phyloP scores from a whole-genome alignment of 1,140 invertebrate genomes.

The Temnothorax nylanderi region DNA sequence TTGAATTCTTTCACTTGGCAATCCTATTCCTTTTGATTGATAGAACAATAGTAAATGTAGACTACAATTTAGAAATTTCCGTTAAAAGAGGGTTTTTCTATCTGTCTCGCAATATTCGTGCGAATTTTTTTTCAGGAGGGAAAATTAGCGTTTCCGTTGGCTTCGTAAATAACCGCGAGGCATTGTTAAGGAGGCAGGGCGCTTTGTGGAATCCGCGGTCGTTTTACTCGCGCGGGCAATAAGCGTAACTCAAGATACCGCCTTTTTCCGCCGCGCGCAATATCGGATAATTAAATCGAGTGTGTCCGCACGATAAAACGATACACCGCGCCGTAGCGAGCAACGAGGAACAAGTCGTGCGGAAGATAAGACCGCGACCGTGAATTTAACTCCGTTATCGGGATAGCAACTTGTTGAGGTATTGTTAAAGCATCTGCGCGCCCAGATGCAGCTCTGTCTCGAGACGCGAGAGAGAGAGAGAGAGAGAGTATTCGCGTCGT shows the following conservation, averaged over 20 bases:
- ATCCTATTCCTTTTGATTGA: neutral
- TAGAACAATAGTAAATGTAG: too few relatives aligned
- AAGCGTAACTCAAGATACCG: constrained; percentile 56
- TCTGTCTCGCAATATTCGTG: neutral
- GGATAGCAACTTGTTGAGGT: constrained; percentile 33
- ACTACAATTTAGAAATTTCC: neutral
- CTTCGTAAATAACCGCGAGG: constrained; percentile 26
- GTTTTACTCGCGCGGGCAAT: constrained; percentile 43
- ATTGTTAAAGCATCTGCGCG: constrained; percentile 42
- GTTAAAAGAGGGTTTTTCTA: neutral
- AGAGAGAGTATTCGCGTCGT: constrained; percentile 2
- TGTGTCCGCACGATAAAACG: constrained; percentile 49
- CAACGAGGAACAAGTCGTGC: constrained; percentile 36
- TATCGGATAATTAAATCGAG: constrained; percentile 63
- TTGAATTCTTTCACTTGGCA: neutral
- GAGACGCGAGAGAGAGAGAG: constrained; percentile 2
- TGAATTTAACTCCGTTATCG: constrained; percentile 54
- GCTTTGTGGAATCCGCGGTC: constrained; percentile 37
- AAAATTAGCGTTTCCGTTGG: neutral
- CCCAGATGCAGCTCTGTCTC: neutral
- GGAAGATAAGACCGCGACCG: constrained; percentile 42
- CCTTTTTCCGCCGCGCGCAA: constrained; percentile 38
- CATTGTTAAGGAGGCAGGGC: constrained; percentile 40
- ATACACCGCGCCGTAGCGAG: neutral
- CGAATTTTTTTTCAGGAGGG: neutral